Base-by-base conservation (phyloP, 2,888 invertebrate genomes). In the Ectemnius cavifrons region DNA sequence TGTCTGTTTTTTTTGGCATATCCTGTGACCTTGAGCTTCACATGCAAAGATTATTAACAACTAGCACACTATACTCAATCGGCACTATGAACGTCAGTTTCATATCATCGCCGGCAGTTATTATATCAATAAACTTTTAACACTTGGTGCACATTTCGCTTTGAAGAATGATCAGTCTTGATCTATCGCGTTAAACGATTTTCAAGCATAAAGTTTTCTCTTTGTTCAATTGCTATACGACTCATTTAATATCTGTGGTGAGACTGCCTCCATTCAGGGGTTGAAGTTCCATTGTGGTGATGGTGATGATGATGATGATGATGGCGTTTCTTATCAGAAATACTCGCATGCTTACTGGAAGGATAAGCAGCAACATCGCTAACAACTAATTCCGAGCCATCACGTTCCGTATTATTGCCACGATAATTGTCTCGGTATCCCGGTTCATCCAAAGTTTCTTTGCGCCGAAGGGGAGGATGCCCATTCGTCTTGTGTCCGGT, bases 381-480 rank as follows among this genome's bases (percentile, higher is more conserved):
- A 14, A 95, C 94, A 58, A 95, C 95, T 85, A 96, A 92, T 89
- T 96, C 96, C 0, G 95, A 95, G 60, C 95, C 95, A 86, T 96
- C 96, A 52, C 91, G 90, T 52, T 91, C 89, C 23, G 88, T 87
- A 71, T 86, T 89, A 75, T 84, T 86, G 61, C 87, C 86, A 27
- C 91, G 89, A 74, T 81, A 88, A 79, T 87, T 91, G 73, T 90
- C 92, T 88, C 90, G 86, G 75, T 91, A 89, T 73, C 89, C 89
- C 78, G 94, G 94, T 85, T 94, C 94, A 91, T 95, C 95, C 86
- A 95, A 91, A 47, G 95, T 95, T 84, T 95, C 95, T 89, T 95
- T 95, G 68, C 94, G 93, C 63, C 94, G 92, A 63, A 94, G 90
- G 0, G 94, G 94, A 85, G 92, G 92, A 84, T 94, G 94, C n/a